Evolutionary conservation across 1,140 invertebrate species (phyloP).

Genomic region (Aphidius ervi): DNA sequence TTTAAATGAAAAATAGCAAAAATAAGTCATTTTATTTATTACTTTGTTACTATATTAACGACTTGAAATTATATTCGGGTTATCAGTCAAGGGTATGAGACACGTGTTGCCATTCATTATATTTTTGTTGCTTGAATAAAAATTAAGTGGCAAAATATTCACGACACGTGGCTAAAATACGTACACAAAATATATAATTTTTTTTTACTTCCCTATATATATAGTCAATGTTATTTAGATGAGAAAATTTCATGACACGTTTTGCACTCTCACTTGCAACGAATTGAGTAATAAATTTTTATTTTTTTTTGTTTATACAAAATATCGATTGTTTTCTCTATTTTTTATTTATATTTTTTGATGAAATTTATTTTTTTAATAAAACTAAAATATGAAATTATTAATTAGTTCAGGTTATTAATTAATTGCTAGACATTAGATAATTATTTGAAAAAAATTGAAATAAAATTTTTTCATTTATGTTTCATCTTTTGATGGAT

Average conservation of each 20-base stretch:
- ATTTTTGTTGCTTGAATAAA: slow-evolving; percentile 50
- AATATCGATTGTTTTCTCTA: too few relatives aligned
- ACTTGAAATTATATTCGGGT: slow-evolving; percentile 9
- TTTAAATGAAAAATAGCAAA: slow-evolving; percentile 18
- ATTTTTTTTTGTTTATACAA: too few relatives aligned
- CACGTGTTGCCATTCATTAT: slow-evolving; percentile 50
- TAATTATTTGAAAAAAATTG: too few relatives aligned
- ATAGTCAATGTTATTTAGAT: not conserved
- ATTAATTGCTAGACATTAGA: too few relatives aligned
- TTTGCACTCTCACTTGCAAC: not conserved
- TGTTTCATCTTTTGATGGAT: too few relatives aligned
- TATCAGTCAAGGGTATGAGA: slow-evolving; percentile 46
- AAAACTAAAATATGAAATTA: too few relatives aligned
- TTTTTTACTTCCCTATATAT: not conserved
- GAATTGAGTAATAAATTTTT: not conserved
- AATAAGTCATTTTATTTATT: slow-evolving; percentile 37
- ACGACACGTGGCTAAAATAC: slow-evolving; percentile 34
- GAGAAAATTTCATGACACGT: slow-evolving; percentile 3
- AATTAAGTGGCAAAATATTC: slow-evolving; percentile 41
- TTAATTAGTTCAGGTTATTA: too few relatives aligned
- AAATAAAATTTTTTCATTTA: too few relatives aligned
- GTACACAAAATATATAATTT: slow-evolving; percentile 2
- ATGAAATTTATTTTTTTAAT: too few relatives aligned
- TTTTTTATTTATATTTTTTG: too few relatives aligned
- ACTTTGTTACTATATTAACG: slow-evolving; percentile 10